These are phyloP conservation scores for Automeris io DNA, from an alignment of 2,888 invertebrate genomes.

Conservation along the genomic window DNA sequence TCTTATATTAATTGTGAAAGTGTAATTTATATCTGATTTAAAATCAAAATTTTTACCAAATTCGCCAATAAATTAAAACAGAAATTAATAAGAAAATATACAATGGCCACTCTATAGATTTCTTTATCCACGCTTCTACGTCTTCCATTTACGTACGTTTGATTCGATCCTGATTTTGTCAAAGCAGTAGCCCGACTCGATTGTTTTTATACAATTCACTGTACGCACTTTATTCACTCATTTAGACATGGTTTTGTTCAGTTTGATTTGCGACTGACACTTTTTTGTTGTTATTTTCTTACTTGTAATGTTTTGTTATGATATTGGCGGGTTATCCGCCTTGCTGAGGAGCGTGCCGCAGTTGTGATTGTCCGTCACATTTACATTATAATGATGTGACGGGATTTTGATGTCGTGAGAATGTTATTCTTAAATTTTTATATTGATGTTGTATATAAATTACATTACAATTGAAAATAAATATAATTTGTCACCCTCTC, in stretches of 20 bases:
- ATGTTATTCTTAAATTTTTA: slow-evolving; percentile 31
- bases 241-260: slow-evolving; percentile 58
- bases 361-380: slow-evolving; percentile 72
- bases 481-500: too few relatives aligned
- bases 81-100: neutral
- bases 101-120: slow-evolving; percentile 26
- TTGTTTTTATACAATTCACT: slow-evolving; percentile 74
- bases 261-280: slow-evolving; percentile 70
- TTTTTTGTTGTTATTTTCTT: slow-evolving; percentile 52
- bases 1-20: too few relatives aligned
- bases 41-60: too few relatives aligned
- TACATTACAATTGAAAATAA: slow-evolving; percentile 15
- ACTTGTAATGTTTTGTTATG: slow-evolving; percentile 49
- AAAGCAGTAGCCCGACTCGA: slow-evolving; percentile 61
- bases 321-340: slow-evolving; percentile 52
- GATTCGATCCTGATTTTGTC: slow-evolving; percentile 70
- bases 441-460: slow-evolving; percentile 20
- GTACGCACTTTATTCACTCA: slow-evolving; percentile 49
- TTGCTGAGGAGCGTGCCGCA: slow-evolving; percentile 53
- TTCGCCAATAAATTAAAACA: slow-evolving; percentile 5
- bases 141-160: slow-evolving; percentile 70
- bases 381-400: slow-evolving; percentile 55
- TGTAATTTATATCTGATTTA: too few relatives aligned
- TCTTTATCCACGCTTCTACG: slow-evolving; percentile 34
- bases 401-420: slow-evolving; percentile 50